Evolutionary conservation across 2,888 invertebrate genomes (phyloP), one percentile per base, ranked within the genome.

Genomic region (Nezara viridula): DNA sequence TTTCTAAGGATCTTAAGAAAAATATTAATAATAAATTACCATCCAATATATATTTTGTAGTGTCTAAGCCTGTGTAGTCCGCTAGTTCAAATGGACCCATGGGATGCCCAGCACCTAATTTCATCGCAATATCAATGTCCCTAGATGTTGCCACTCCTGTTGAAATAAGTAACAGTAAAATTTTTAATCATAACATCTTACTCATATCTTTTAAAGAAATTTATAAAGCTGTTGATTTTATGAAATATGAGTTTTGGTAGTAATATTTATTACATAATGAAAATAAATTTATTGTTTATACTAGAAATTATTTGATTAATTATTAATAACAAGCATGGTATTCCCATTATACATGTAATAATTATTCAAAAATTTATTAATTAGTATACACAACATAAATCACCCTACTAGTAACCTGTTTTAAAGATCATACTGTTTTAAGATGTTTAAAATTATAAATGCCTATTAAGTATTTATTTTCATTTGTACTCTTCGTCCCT

Each of bases 111-210:
- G 97, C 97, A 10, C 98, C 98, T 2, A 98, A 93, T 92, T 97
- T 98, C 98, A 98, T 98, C 0, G 97, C 98, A 14, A 94, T 95
- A 92, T 98, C 98, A 90, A 98, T 96, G 93, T 98, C 98, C 90
- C 94, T 93, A 0, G 95, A 94, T 14, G 60, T 60, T 4, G 27
- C 60, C 60, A 60, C 60, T 32, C 60, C 60, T 60, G 0, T 24
- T 60, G 16, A 60, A 60, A 60, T 60, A 60, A 60, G 27, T 3
- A 60, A 32, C 60, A 60, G 16, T 27, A 16, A 4, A 1, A 55
- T 55, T 55, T 55, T 14, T 9, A 9, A 10, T 55, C n/a, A 55
- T n/a, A 55, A 55, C 9, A 9, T 7, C 10, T n/a, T 10, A 55
- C 3, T 55, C n/a, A 1, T 55, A 55, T 9, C 24, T 14, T n/a